These are phyloP conservation scores for Perodicticus potto DNA, from an alignment of 2,797 vertebrate genomes.

Conservation along the genomic window DNA sequence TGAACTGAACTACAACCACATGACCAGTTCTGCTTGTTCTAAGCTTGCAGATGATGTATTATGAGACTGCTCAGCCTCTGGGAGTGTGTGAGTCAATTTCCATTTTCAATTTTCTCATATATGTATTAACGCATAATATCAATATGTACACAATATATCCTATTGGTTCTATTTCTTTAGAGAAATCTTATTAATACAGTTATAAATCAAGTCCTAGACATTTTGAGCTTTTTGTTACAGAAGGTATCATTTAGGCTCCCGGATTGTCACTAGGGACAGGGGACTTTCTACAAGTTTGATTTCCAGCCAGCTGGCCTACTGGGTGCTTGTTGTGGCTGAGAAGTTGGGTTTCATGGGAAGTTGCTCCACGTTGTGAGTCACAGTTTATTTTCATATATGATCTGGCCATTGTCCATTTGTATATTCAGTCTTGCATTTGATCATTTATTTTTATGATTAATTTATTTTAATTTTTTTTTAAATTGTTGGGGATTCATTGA, in stretches of 20 bases:
- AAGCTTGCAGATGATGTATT: not conserved
- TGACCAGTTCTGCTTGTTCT: not conserved
- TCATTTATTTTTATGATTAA: not conserved
- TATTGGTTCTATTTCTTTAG: not conserved
- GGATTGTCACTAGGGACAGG: not conserved
- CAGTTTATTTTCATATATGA: not conserved
- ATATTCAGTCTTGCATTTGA: not conserved
- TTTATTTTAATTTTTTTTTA: not conserved
- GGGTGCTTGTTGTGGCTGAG: not conserved
- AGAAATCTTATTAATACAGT: not conserved
- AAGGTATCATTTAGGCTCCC: not conserved
- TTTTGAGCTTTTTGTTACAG: not conserved
- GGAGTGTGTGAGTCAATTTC: not conserved
- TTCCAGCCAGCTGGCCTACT: not conserved
- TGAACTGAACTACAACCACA: not conserved
- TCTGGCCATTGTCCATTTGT: not conserved
- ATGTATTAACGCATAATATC: not conserved
- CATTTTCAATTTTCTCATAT: not conserved
- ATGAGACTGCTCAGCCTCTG: not conserved
- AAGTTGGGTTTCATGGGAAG: not conserved
- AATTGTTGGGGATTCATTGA: too few species aligned
- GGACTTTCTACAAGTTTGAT: not conserved
- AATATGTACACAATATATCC: not conserved
- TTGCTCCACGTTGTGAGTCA: not conserved
- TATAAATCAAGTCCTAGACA: not conserved